phyloP scores from a whole-genome alignment of 2,888 invertebrate species.

The Agrochola circellaris region DNA sequence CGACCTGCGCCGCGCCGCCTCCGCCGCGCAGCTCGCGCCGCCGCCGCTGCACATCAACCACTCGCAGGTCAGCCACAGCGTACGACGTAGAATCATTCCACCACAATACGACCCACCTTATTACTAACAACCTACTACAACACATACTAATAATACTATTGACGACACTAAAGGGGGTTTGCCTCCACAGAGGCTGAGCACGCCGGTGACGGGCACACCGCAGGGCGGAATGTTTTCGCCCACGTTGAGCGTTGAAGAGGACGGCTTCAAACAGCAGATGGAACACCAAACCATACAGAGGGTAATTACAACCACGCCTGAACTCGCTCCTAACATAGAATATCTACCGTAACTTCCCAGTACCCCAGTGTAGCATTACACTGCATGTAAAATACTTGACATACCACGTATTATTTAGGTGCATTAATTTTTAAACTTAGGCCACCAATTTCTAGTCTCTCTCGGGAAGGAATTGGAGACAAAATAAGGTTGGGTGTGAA shows the following conservation, averaged over 20 bases:
- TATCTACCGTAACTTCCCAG: conserved; percentile 50
- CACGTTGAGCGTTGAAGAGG: conserved; percentile 86
- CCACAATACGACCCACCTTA: conserved; percentile 57
- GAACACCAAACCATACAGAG: conserved; percentile 88
- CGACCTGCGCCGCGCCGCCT: conserved; percentile 84
- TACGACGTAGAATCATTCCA: conserved; percentile 58
- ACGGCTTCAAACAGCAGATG: conserved; percentile 88
- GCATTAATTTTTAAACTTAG: conserved; percentile 84
- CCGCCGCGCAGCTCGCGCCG: conserved; percentile 85
- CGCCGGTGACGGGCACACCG: conserved; percentile 86
- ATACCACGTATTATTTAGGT: conserved; percentile 77
- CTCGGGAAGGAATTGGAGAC: conserved; percentile 89
- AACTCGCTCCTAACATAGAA: conserved; percentile 58
- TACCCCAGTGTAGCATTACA: conserved; percentile 72
- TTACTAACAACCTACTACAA: conserved; percentile 1
- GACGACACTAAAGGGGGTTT: conserved; percentile 48
- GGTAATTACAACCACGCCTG: conserved; percentile 80
- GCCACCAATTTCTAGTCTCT: conserved; percentile 89
- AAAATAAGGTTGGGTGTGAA: conserved; percentile 89
- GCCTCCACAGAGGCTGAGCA: conserved; percentile 85
- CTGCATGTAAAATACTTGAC: conserved; percentile 75
- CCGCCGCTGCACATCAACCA: conserved; percentile 87
- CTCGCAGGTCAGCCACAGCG: conserved; percentile 78
- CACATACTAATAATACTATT: neutral
- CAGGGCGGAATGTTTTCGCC: conserved; percentile 87